Evolutionary conservation across 1,140 invertebrate species (phyloP), one percentile per base, ranked within the genome.

Genomic region (Magallana angulata): DNA sequence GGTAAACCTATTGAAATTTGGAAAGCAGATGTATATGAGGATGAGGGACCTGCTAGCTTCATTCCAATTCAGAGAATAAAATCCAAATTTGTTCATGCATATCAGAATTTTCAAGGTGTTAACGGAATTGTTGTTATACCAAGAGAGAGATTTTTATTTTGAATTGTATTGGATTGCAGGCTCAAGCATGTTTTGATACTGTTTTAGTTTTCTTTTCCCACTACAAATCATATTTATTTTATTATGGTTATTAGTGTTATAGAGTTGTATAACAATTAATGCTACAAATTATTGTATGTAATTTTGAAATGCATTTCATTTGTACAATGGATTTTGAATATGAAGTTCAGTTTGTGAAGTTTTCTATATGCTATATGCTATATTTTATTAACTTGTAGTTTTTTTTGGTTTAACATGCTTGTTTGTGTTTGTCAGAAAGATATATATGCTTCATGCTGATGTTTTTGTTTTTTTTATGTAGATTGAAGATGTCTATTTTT

Each of bases 1-100:
- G 85, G 85, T n/a, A 86, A 86, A n/a, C 76, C 85, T 60, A 59
- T 86, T 36, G 76, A 82, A 71, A 76, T 85, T 57, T 86, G 85
- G 85, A 60, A 16, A 12, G 18, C 57, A 7, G 81, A 81, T 82
- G 36, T 82, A 24, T 59, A 82, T 36, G 48, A 57, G 60, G 56
- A 57, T 57, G 57, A 59, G 11, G 76, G 85, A 18, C 57, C 71
- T 48, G 85, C 85, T 16, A 80, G 64, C 30, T 86, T 86, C 60
- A 81, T 86, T 59, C 85, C 85, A n/a, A 60, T 86, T 48, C 85
- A 86, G 18, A 81, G 85, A 82, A 60, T 82, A 48, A 81, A 82
- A 82, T 86, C 64, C 18, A 82, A 76, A 62, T 86, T 81, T 82
- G 76, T 86, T 12, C 57, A 80, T 60, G 57, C 59, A 81, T 18